Evolutionary conservation across 2,888 invertebrate species (phyloP), one percentile per base, ranked within the genome.

Genomic region (Patella caerulea): DNA sequence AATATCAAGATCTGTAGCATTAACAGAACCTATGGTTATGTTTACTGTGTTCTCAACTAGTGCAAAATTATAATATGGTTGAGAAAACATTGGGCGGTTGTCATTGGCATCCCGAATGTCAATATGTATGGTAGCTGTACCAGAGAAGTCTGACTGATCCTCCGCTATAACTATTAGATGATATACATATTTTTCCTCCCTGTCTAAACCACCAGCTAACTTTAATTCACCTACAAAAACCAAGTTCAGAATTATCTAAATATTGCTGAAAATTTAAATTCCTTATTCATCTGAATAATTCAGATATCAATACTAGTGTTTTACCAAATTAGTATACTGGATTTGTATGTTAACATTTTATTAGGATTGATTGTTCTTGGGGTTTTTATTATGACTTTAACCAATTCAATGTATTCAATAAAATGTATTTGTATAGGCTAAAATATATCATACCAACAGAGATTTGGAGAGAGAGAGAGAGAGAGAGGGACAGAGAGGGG

Each of bases 201-300:
- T 78, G 82, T 86, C 85, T 55, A 87, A 76, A 3, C 75, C 74
- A 17, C 86, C 86, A 55, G 82, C 73, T 17, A 86, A 45, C 45
- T 15, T 70, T 11, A 86, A 55, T 7, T 77, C 76, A 72, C 87
- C 87, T 87, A 75, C 11, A 83, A 77, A 78, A 75, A 54, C n/a
- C 55, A 34, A 71, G 52, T 45, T 2, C 29, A 29, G 29, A 29
- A 53, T 5, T 7, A 65, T 71, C 14, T n/a, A 34, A 71, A 45
- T 9, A 1, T 45, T 45, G 45, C 9, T 45, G 45, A 45, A 45
- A 45, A 45, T 45, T 45, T 5, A 45, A 45, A 45, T 45, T 45
- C 45, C 45, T 45, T 45, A 45, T 45, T 45, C 9, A 45, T 45
- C 45, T 9, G 45, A 45, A 45, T 45, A 45, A 45, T 9, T 45